Evolutionary conservation across 2,888 invertebrate genomes (phyloP).

Genomic region (Tenthredo notha): DNA sequence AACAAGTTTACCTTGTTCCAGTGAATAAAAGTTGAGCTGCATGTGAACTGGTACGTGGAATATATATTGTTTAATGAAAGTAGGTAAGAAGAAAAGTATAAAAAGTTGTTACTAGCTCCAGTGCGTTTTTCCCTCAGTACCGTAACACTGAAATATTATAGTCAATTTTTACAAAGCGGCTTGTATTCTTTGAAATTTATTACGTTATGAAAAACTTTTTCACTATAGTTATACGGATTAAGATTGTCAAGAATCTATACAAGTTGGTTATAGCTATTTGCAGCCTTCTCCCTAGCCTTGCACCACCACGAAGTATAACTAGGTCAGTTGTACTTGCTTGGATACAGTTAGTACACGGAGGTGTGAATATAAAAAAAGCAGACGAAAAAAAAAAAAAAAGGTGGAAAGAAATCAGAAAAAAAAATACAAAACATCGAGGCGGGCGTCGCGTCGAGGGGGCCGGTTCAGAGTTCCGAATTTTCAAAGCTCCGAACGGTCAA

Average conservation of each 20-base stretch:
- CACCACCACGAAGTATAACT: neutral
- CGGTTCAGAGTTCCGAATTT: no score
- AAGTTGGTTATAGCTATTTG: neutral
- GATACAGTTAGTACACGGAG: neutral
- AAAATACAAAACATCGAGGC: neutral
- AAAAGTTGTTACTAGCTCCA: neutral
- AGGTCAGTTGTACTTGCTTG: constrained; percentile 11
- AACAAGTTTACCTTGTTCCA: neutral
- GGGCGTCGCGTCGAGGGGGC: neutral
- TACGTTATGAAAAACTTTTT: neutral
- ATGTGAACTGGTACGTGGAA: constrained; percentile 39
- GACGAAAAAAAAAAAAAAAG: neutral
- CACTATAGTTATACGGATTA: neutral
- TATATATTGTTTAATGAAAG: constrained; percentile 31
- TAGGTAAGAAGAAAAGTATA: neutral
- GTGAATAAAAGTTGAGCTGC: constrained; percentile 5
- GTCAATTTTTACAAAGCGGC: neutral
- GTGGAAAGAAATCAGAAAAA: neutral
- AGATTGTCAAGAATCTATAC: neutral
- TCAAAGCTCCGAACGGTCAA: no score
- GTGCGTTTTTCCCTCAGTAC: neutral
- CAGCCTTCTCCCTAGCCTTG: neutral
- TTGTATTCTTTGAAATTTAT: neutral
- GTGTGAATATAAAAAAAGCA: neutral
- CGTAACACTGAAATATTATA: neutral